phyloP scores from a whole-genome alignment of 2,888 invertebrate genomes.

The Drosophila kanekoi region DNA sequence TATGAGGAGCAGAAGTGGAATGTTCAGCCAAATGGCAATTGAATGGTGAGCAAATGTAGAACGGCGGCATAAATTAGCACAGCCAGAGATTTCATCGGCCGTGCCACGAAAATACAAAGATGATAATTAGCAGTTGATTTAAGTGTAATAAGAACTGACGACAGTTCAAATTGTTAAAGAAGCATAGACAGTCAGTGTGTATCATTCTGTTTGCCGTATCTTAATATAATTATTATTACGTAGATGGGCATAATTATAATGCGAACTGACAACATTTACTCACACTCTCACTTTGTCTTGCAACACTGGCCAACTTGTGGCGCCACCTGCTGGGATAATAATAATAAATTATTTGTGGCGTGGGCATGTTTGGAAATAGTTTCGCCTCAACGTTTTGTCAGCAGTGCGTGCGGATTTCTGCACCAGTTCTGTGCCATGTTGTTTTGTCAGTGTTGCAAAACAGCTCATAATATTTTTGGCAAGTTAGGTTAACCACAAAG shows the following conservation, averaged over 20 bases:
- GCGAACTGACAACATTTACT: not conserved
- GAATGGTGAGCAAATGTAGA: conserved; percentile 13
- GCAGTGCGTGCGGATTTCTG: not conserved
- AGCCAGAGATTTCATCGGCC: conserved; percentile 10
- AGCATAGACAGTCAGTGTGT: not conserved
- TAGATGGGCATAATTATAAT: not conserved
- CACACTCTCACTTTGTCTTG: not conserved
- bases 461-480: not conserved
- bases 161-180: not conserved
- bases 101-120: conserved; percentile 2
- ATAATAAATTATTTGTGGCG: not conserved
- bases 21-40: conserved; percentile 26
- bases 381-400: not conserved
- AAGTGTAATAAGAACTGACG: conserved; percentile 1
- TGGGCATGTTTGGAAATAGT: not conserved
- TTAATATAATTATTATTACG: not conserved
- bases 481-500: too few species aligned
- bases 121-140: conserved; percentile 39
- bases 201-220: not conserved
- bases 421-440: not conserved
- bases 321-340: not conserved
- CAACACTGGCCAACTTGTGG: not conserved
- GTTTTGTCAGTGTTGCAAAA: not conserved
- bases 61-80: conserved; percentile 50
- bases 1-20: conserved; percentile 8